phyloP scores from a whole-genome alignment of 2,888 invertebrate genomes.

The Sesia apiformis region DNA sequence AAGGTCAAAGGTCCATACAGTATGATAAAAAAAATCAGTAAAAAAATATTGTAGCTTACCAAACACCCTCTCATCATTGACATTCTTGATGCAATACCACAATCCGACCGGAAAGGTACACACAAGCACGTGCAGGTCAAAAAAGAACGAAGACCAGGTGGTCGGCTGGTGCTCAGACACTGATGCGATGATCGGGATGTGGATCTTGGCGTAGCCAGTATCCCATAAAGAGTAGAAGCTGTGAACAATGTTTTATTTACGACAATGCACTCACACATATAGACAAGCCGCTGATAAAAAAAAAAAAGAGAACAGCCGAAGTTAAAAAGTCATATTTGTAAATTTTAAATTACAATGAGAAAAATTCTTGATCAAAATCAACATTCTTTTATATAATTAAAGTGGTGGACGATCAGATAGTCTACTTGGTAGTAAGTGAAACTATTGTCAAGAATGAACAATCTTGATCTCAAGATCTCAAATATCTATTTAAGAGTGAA shows the following conservation, averaged over 20 bases:
- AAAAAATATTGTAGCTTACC: slow-evolving; percentile 74
- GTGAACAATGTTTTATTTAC: slow-evolving; percentile 18
- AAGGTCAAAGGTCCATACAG: too few species aligned
- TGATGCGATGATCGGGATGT: slow-evolving; percentile 99
- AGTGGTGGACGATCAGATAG: too few species aligned
- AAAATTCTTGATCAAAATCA: too few species aligned
- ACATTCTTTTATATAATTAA: too few species aligned
- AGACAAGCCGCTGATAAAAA: background rate
- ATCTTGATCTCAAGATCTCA: too few species aligned
- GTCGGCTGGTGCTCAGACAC: slow-evolving; percentile 99
- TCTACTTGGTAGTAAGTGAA: too few species aligned
- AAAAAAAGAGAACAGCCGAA: background rate
- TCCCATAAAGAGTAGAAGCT: slow-evolving; percentile 99
- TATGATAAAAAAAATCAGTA: too few species aligned
- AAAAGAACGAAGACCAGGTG: slow-evolving; percentile 99
- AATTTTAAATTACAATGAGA: too few species aligned
- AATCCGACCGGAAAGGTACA: slow-evolving; percentile 98
- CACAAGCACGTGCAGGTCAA: slow-evolving; percentile 96
- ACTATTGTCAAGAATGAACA: too few species aligned
- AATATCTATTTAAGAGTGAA: too few species aligned
- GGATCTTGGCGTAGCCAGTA: slow-evolving; percentile 99
- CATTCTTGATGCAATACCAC: slow-evolving; percentile 98
- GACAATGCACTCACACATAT: too few species aligned
- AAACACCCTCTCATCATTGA: slow-evolving; percentile 98
- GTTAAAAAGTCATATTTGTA: too few species aligned